phyloP scores from a whole-genome alignment of 2,797 vertebrate species.

The Gouania willdenowi region DNA sequence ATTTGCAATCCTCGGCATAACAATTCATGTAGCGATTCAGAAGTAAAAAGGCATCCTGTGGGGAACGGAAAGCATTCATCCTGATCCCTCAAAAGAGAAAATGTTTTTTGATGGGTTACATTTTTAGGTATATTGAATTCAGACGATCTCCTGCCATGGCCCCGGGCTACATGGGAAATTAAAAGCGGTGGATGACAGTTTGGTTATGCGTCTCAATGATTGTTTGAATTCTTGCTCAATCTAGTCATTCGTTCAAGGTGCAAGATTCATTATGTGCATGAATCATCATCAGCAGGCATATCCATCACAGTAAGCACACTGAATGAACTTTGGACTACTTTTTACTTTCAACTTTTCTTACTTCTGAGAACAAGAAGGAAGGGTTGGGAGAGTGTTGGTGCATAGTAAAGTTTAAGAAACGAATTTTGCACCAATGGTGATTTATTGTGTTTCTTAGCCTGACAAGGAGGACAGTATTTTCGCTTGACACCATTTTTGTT shows the following conservation, averaged over 20 bases:
- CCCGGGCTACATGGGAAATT: conserved; percentile 36
- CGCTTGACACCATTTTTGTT: too few species aligned
- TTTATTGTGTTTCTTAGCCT: too few species aligned
- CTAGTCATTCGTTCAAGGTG: conserved; percentile 43
- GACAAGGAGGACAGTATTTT: too few species aligned
- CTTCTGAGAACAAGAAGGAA: too few species aligned
- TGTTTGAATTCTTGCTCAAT: conserved; percentile 36
- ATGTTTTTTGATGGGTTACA: conserved; percentile 1
- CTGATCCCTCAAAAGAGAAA: conserved; percentile 3
- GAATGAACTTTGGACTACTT: too few species aligned
- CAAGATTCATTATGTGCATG: conserved; percentile 55
- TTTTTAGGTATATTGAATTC: conserved; percentile 13
- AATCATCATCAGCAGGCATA: conserved; percentile 43
- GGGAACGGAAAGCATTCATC: conserved; percentile 13
- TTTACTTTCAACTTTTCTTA: too few species aligned
- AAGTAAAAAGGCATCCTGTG: neutral
- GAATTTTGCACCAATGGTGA: too few species aligned
- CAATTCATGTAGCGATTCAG: conserved; percentile 2
- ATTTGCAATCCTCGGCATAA: conserved; percentile 13
- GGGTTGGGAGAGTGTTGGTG: too few species aligned
- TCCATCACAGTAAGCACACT: conserved; percentile 44
- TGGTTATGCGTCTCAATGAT: conserved; percentile 27
- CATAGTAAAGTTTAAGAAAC: too few species aligned
- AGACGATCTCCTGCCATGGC: conserved; percentile 22
- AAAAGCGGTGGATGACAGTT: conserved; percentile 45